A percentile compares a stretch with the other conserved stretches of the same genome.
Evolutionary conservation across 2,113 vertebrate species (phyloP).

Genomic region (Larimichthys polyactis): DNA sequence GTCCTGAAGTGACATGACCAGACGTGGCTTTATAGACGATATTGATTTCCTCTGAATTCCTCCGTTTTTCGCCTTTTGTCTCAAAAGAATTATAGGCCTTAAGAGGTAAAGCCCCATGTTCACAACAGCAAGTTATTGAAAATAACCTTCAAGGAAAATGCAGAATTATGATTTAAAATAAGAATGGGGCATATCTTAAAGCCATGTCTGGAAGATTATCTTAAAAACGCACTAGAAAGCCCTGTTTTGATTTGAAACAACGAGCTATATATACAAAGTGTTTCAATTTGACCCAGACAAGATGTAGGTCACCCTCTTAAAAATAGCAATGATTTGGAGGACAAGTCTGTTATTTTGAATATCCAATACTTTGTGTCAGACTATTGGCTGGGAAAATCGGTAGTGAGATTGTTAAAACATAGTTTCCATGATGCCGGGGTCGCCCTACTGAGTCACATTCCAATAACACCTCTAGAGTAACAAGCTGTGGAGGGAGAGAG

Average conservation of each 20-base stretch:
- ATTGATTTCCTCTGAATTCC: conserved; percentile 60
- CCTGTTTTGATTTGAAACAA: conserved; percentile 47
- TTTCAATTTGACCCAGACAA: conserved; percentile 65
- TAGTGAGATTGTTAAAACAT: conserved; percentile 37
- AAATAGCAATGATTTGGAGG: conserved; percentile 63
- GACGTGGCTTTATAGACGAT: conserved; percentile 66
- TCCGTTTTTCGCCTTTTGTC: conserved; percentile 66
- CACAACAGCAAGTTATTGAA: conserved; percentile 65
- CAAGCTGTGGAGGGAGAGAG: conserved; percentile 15
- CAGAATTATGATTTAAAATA: conserved; percentile 56
- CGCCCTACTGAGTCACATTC: conserved; percentile 51
- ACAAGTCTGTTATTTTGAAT: conserved; percentile 62
- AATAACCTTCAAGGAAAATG: conserved; percentile 75
- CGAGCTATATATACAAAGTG: conserved; percentile 45
- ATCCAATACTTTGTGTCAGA: conserved; percentile 44
- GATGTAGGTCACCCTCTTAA: conserved; percentile 71
- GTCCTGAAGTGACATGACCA: conserved; percentile 79
- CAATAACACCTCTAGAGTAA: conserved; percentile 39
- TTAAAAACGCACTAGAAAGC: conserved; percentile 37
- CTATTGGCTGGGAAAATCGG: conserved; percentile 45
- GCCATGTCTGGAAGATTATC: conserved; percentile 59
- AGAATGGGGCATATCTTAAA: conserved; percentile 45
- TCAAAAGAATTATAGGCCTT: conserved; percentile 71
- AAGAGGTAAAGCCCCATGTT: conserved; percentile 67
- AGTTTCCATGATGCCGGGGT: conserved; percentile 38